Evolutionary conservation across 2,797 vertebrate genomes (phyloP).

Genomic region (Clarias fuscus): DNA sequence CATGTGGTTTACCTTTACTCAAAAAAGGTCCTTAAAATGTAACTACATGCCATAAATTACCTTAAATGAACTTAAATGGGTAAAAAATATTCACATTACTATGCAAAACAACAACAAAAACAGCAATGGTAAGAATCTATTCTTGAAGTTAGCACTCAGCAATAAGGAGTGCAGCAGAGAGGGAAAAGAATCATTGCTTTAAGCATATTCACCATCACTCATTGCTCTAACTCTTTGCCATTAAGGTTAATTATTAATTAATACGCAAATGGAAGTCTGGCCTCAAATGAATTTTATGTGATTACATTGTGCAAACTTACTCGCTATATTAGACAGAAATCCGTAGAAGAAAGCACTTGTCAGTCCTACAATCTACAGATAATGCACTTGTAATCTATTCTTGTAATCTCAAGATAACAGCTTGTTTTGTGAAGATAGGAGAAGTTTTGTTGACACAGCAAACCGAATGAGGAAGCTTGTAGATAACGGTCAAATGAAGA

Average conservation of each 20-base stretch:
- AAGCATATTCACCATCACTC: not conserved
- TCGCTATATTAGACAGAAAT: not conserved
- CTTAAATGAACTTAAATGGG: not conserved
- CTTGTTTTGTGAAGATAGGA: conserved; percentile 7
- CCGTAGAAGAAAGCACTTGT: not conserved
- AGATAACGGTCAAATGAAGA: conserved; percentile 1
- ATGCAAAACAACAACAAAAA: not conserved
- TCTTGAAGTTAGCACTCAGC: not conserved
- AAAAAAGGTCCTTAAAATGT: not conserved
- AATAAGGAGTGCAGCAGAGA: not conserved
- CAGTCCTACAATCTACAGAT: not conserved
- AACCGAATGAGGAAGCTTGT: not conserved
- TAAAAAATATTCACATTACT: not conserved
- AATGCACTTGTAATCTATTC: not conserved
- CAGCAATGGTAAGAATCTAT: not conserved
- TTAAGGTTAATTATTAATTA: conserved; percentile 7
- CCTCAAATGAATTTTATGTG: not conserved
- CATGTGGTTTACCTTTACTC: not conserved
- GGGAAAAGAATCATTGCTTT: not conserved
- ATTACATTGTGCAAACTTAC: not conserved
- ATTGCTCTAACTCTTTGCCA: not conserved
- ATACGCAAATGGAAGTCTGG: not conserved
- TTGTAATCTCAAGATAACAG: not conserved
- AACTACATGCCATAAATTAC: not conserved
- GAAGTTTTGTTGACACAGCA: conserved; percentile 10